These are phyloP conservation scores for Andrena flavipes DNA, from an alignment of 2,888 invertebrate species.

Conservation along the genomic window DNA sequence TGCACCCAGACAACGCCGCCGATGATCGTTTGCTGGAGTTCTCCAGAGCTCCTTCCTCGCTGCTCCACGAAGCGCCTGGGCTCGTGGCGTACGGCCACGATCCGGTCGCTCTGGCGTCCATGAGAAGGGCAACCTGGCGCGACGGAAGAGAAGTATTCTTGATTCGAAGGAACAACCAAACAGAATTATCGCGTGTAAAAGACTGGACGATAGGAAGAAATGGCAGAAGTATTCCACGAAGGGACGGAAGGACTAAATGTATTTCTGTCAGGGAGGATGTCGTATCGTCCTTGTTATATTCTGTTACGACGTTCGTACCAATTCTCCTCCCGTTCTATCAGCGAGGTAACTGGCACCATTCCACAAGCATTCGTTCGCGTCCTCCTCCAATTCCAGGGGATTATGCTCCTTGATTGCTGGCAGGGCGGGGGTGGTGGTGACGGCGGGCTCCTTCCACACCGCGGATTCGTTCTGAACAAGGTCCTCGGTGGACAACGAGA, in stretches of 20 bases:
- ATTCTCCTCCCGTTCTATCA: slow-evolving; percentile 89
- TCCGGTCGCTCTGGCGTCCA: slow-evolving; percentile 86
- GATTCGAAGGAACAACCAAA: too few species aligned
- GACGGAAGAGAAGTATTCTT: too few species aligned
- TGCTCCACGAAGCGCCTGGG: slow-evolving; percentile 86
- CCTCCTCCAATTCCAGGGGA: slow-evolving; percentile 90
- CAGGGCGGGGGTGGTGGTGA: slow-evolving; percentile 86
- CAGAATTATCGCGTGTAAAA: too few species aligned
- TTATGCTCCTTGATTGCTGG: slow-evolving; percentile 92
- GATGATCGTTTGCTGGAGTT: slow-evolving; percentile 90
- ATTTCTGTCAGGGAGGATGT: not conserved
- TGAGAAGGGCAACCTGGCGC: slow-evolving; percentile 84
- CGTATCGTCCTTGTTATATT: slow-evolving; percentile 9
- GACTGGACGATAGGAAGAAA: too few species aligned
- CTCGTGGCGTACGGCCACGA: slow-evolving; percentile 89
- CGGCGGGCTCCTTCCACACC: slow-evolving; percentile 70
- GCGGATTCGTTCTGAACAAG: slow-evolving; percentile 85
- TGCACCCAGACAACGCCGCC: slow-evolving; percentile 88
- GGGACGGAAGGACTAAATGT: not conserved
- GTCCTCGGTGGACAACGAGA: slow-evolving; percentile 90
- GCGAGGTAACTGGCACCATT: slow-evolving; percentile 90
- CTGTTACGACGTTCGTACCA: slow-evolving; percentile 79
- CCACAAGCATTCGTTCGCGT: slow-evolving; percentile 91
- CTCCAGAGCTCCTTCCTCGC: slow-evolving; percentile 85
- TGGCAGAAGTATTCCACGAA: not conserved